Percentiles rank a stretch among this genome's conserved stretches.
Conservation (phyloP, 2,797 vertebrate genomes). For the Glossophaga mutica region DNA sequence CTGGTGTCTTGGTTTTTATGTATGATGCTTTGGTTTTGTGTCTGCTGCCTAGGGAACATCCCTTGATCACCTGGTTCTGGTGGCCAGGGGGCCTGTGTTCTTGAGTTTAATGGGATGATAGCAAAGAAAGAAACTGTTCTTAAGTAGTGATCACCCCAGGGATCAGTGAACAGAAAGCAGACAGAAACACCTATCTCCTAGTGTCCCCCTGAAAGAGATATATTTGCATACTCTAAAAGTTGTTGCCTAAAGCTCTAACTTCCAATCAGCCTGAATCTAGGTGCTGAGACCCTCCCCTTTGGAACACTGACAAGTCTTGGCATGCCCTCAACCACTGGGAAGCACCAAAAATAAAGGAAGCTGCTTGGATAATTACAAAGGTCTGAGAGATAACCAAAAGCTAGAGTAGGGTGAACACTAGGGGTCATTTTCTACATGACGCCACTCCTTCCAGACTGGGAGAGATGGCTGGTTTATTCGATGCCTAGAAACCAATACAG, state of each 20-base stretch:
- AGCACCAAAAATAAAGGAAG: background rate
- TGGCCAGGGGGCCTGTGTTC: background rate
- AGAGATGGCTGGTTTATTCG: background rate
- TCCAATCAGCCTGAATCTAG: background rate
- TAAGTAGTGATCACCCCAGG: background rate
- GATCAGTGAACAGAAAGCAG: background rate
- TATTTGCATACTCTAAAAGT: background rate
- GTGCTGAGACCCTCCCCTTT: background rate
- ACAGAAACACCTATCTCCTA: background rate
- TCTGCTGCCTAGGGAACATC: background rate
- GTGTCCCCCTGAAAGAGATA: background rate
- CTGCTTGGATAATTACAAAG: background rate
- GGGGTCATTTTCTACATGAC: background rate
- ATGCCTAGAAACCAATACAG: background rate
- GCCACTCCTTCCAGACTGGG: background rate
- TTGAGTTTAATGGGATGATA: background rate
- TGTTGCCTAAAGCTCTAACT: background rate
- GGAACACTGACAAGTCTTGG: background rate
- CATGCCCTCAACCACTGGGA: background rate
- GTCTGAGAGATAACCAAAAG: background rate
- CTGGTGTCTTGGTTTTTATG: background rate
- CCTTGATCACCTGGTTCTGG: background rate
- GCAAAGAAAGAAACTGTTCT: background rate
- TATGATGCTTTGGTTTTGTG: background rate
- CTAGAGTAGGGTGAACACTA: background rate